A percentile compares a stretch with the other conserved stretches of the same genome.
phyloP scores from a whole-genome alignment of 2,888 invertebrate species.

The Cryptocephalus primarius region DNA sequence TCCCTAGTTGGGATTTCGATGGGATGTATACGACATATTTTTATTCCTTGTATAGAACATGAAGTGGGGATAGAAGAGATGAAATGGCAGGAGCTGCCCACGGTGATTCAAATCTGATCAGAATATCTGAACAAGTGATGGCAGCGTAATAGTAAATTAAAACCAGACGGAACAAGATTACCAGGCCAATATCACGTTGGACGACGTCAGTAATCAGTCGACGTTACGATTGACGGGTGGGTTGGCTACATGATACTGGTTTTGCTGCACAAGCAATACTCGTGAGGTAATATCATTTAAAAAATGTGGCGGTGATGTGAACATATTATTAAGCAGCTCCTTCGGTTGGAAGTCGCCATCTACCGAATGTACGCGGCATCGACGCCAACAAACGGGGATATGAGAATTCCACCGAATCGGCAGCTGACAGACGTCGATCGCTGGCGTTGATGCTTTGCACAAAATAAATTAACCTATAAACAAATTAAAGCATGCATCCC shows the following conservation, averaged over 20 bases:
- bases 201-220: too few relatives aligned
- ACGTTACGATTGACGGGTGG: constrained; percentile 16
- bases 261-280: constrained; percentile 19
- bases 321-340: constrained; percentile 19
- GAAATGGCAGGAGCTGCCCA: too few relatives aligned
- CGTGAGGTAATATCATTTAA: constrained; percentile 16
- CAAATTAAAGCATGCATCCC: constrained; percentile 11
- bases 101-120: too few relatives aligned
- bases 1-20: too few relatives aligned
- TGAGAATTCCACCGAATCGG: background rate
- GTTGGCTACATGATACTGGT: constrained; percentile 17
- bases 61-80: too few relatives aligned
- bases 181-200: too few relatives aligned
- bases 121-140: too few relatives aligned
- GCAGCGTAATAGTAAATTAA: too few relatives aligned
- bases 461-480: constrained; percentile 7
- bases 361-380: constrained; percentile 8
- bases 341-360: constrained; percentile 10
- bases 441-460: background rate
- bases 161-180: too few relatives aligned
- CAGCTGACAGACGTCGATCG: too few relatives aligned
- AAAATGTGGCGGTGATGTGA: constrained; percentile 22
- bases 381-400: background rate
- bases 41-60: too few relatives aligned
- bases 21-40: too few relatives aligned